phyloP scores from a whole-genome alignment of 2,797 vertebrate genomes.

The Propithecus perrieri region DNA sequence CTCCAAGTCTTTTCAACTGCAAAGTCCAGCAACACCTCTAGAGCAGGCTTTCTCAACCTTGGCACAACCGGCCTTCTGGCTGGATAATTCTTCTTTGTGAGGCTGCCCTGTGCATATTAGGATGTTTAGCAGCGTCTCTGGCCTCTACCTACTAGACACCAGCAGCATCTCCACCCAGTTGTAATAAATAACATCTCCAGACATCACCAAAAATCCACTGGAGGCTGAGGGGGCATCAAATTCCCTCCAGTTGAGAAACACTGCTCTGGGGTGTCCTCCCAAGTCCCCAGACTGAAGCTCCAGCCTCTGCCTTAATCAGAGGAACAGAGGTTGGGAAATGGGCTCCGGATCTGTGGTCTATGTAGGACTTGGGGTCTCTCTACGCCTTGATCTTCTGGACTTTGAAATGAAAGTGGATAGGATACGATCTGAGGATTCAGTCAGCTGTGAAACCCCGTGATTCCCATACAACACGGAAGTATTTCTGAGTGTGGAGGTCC shows the following conservation, averaged over 20 bases:
- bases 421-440: not conserved
- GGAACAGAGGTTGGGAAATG: not conserved
- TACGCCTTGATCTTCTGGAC: not conserved
- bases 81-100: not conserved
- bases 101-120: not conserved
- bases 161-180: not conserved
- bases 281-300: not conserved
- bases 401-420: not conserved
- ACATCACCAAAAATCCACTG: too few species aligned
- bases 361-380: not conserved
- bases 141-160: not conserved
- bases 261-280: not conserved
- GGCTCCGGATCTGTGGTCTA: not conserved
- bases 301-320: not conserved
- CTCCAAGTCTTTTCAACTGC: too few species aligned
- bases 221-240: too few species aligned
- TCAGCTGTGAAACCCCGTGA: not conserved
- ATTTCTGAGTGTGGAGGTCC: not conserved
- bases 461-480: not conserved
- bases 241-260: not conserved
- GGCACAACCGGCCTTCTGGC: too few species aligned
- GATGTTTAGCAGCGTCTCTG: not conserved
- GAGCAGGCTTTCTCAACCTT: too few species aligned
- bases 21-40: too few species aligned
- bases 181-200: not conserved